These are phyloP conservation scores for Nanorana parkeri DNA, from an alignment of 2,113 vertebrate genomes.

Conservation along the genomic window DNA sequence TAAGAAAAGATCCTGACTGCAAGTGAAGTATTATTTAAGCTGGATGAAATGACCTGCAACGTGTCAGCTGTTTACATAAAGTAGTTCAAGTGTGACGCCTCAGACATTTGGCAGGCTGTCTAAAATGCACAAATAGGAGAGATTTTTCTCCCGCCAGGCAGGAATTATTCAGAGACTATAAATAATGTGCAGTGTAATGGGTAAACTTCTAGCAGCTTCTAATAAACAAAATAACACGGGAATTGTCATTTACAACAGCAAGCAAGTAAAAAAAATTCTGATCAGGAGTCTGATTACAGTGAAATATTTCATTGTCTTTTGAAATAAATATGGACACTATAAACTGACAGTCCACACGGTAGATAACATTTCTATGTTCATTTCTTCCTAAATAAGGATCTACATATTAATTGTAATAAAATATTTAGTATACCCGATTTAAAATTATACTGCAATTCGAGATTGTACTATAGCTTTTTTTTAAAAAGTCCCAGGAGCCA, in stretches of 20 bases:
- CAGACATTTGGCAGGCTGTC: conserved; percentile 26
- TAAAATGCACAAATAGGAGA: conserved; percentile 17
- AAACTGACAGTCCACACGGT: no score
- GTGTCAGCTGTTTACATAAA: conserved; percentile 51
- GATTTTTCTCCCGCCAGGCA: background rate
- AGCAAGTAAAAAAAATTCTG: background rate
- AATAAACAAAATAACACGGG: background rate
- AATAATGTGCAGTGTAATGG: background rate
- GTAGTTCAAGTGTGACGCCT: conserved; percentile 36
- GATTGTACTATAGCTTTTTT: no score
- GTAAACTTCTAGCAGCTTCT: background rate
- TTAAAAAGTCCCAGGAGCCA: no score
- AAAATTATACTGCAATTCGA: no score
- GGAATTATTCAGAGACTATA: conserved; percentile 4
- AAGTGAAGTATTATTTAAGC: conserved; percentile 23
- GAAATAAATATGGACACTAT: no score
- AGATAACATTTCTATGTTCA: no score
- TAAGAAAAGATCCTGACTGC: conserved; percentile 44
- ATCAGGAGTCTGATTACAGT: background rate
- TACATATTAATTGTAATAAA: no score
- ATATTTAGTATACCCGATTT: no score
- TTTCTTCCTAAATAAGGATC: no score
- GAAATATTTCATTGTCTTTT: no score
- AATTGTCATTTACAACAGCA: background rate
- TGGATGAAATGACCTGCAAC: conserved; percentile 51